Evolutionary conservation across 2,113 vertebrate genomes (phyloP).

Genomic region (Malurus melanocephalus): DNA sequence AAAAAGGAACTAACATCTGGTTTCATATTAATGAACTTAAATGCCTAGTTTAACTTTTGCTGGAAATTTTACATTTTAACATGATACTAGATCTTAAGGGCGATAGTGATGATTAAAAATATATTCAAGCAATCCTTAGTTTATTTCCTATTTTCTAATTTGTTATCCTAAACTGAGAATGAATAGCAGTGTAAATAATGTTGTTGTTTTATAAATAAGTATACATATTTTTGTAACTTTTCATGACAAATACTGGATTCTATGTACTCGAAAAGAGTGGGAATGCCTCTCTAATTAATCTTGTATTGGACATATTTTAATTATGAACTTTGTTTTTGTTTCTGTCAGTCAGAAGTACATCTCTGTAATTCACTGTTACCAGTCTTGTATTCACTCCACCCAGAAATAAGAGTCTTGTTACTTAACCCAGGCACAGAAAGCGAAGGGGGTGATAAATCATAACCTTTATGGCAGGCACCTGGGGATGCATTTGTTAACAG

Average conservation of each 20-base stretch:
- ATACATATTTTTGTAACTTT: neutral
- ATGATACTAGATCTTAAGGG: neutral
- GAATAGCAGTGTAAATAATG: neutral
- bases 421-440: neutral
- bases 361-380: neutral
- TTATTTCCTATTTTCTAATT: neutral
- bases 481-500: neutral
- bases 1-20: neutral
- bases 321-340: neutral
- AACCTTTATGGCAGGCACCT: neutral
- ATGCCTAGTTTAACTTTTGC: neutral
- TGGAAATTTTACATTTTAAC: neutral
- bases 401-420: neutral
- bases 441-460: neutral
- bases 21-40: neutral
- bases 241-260: neutral
- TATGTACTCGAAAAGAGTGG: neutral
- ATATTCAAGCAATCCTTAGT: accelerated
- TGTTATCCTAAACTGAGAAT: neutral
- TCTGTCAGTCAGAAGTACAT: neutral
- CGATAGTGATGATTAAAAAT: neutral
- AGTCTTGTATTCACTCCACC: neutral
- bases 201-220: neutral
- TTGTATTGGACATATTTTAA: neutral
- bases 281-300: neutral